A percentile compares a stretch with the other conserved stretches of the same genome.
Evolutionary conservation across 2,888 invertebrate species (phyloP).

Genomic region (Drosophila robusta): DNA sequence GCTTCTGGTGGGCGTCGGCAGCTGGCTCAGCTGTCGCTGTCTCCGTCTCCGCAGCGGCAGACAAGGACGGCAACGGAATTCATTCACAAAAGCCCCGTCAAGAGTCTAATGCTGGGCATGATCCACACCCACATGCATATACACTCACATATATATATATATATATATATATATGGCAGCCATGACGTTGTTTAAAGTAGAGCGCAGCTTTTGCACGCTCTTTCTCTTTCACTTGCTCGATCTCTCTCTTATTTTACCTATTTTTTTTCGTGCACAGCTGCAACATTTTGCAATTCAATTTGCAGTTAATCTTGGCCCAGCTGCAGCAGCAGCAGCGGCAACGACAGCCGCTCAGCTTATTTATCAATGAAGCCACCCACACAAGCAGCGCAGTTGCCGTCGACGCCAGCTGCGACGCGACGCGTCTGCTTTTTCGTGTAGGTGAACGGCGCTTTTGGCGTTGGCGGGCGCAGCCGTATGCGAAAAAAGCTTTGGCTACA

Average conservation of each 20-base stretch:
- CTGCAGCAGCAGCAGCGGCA: constrained; percentile 42
- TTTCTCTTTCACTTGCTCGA: not conserved
- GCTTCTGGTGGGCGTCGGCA: constrained; percentile 63
- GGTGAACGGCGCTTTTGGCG: constrained; percentile 31
- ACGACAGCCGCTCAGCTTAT: constrained; percentile 46
- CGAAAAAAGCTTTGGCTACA: constrained; percentile 21
- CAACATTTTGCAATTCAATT: constrained; percentile 80
- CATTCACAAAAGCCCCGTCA: constrained; percentile 71
- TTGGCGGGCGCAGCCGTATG: constrained; percentile 39
- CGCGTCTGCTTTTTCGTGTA: constrained; percentile 30
- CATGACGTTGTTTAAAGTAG: constrained; percentile 68
- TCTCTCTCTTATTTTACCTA: constrained; percentile 3
- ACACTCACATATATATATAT: not conserved
- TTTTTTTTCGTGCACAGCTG: constrained; percentile 68
- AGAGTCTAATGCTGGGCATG: constrained; percentile 63
- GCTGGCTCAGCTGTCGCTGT: constrained; percentile 27
- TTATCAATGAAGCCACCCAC: constrained; percentile 84
- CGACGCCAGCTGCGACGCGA: constrained; percentile 34
- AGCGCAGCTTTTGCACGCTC: constrained; percentile 49
- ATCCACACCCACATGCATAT: constrained; percentile 65
- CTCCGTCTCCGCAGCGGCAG: constrained; percentile 24
- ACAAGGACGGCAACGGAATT: constrained; percentile 50
- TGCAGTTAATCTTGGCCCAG: constrained; percentile 74
- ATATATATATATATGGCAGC: constrained; percentile 17
- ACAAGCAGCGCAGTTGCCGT: constrained; percentile 39